Percentiles rank a stretch among this genome's conserved stretches.
Evolutionary conservation across 2,797 vertebrate species (phyloP).

Genomic region (Sebastes paucispinis): DNA sequence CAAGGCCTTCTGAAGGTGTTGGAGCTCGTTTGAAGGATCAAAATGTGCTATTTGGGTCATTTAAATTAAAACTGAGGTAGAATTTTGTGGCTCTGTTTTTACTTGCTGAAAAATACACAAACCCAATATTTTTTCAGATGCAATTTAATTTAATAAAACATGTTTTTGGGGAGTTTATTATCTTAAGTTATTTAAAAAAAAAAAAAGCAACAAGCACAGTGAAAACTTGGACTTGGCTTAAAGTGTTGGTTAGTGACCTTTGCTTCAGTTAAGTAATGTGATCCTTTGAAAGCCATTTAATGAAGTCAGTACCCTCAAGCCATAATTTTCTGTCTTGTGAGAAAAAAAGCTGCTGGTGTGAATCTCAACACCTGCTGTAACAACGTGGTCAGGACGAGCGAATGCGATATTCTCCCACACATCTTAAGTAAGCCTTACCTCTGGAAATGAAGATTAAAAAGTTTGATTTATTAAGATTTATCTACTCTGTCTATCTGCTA

Average conservation of each 20-base stretch:
- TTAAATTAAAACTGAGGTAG: conserved; percentile 35
- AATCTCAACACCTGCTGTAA: conserved; percentile 10
- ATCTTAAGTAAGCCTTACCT: neutral
- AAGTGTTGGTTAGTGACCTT: conserved; percentile 1
- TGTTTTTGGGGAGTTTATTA: neutral
- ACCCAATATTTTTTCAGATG: neutral
- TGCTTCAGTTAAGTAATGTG: neutral
- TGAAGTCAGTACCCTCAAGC: conserved; percentile 2
- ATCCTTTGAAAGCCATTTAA: conserved; percentile 21
- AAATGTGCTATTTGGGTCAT: conserved; percentile 56
- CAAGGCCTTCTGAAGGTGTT: conserved; percentile 72
- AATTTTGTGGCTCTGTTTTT: conserved; percentile 21
- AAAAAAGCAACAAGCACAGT: neutral
- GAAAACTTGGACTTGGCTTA: neutral
- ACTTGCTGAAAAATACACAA: conserved; percentile 1
- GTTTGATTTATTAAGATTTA: neutral
- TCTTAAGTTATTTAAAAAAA: conserved; percentile 15
- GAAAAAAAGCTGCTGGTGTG: conserved; percentile 1
- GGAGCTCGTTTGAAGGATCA: conserved; percentile 64
- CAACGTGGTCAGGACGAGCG: neutral
- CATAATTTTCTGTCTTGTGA: neutral
- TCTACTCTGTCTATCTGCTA: neutral
- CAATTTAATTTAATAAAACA: neutral
- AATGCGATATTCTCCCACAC: neutral
- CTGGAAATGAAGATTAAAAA: conserved; percentile 7